Evolutionary conservation across 2,113 vertebrate species (phyloP).

Genomic region (Rhegmatorhina hoffmannsi): DNA sequence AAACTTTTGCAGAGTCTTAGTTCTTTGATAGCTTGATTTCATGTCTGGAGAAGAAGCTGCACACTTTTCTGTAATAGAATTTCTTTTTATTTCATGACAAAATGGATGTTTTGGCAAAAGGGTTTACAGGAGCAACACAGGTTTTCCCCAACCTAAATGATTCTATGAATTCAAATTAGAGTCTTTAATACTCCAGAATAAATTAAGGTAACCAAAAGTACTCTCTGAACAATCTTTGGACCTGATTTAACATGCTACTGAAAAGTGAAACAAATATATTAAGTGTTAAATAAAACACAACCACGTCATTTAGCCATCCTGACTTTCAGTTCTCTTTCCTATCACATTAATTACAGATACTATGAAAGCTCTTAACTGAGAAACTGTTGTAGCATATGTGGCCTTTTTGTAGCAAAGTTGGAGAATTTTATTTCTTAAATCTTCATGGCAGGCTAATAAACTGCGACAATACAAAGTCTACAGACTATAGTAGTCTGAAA

Average conservation of each 20-base stretch:
- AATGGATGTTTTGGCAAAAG: too few species aligned
- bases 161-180: neutral
- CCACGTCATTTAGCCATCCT: neutral
- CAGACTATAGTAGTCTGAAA: neutral
- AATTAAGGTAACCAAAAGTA: neutral
- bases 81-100: too few species aligned
- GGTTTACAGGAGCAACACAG: too few species aligned
- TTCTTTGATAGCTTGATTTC: too few species aligned
- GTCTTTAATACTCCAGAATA: neutral
- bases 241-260: neutral
- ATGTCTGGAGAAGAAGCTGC: too few species aligned
- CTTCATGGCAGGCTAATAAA: slow-evolving; percentile 26
- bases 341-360: neutral
- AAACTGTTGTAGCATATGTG: neutral
- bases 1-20: too few species aligned
- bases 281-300: neutral
- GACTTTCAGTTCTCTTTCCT: neutral
- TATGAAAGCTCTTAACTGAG: neutral
- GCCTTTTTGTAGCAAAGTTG: neutral
- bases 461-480: neutral
- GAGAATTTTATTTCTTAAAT: neutral
- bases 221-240: neutral
- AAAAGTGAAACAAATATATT: neutral
- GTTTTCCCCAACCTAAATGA: neutral
- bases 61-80: too few species aligned